phyloP scores from a whole-genome alignment of 2,888 invertebrate species.

The Graphium colonna region DNA sequence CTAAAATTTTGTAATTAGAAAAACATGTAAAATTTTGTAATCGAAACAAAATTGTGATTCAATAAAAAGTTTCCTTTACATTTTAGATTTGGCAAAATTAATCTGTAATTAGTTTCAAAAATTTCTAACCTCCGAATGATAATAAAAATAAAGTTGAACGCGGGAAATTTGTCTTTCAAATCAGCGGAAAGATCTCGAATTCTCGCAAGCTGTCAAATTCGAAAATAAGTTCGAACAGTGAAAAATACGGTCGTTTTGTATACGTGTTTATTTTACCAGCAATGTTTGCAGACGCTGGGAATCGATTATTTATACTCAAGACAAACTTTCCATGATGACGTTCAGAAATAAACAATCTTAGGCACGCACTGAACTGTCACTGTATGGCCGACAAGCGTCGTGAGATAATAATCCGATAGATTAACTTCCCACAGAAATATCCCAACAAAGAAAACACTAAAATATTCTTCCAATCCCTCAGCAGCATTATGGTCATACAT shows the following conservation, averaged over 20 bases:
- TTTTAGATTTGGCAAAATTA: too few species aligned
- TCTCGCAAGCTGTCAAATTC: too few species aligned
- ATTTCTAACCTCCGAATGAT: too few species aligned
- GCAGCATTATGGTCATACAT: slow-evolving; percentile 12
- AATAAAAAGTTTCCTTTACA: too few species aligned
- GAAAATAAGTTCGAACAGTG: neutral
- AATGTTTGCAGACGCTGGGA: slow-evolving; percentile 9
- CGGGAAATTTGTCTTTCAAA: too few species aligned
- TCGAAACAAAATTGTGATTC: too few species aligned
- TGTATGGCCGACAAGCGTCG: slow-evolving; percentile 53
- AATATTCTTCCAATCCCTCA: slow-evolving; percentile 28
- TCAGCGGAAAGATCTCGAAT: too few species aligned
- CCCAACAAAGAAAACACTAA: too few species aligned
- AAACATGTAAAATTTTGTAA: too few species aligned
- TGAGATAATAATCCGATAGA: slow-evolving; percentile 65
- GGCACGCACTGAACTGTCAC: slow-evolving; percentile 63
- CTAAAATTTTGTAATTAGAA: too few species aligned
- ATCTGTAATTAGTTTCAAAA: too few species aligned
- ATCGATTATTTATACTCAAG: slow-evolving; percentile 30
- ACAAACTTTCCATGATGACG: slow-evolving; percentile 41
- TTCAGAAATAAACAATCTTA: slow-evolving; percentile 54
- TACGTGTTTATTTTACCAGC: neutral
- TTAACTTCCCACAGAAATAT: slow-evolving; percentile 45
- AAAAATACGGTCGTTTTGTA: neutral
- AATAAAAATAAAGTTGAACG: too few species aligned